Percentiles rank a stretch among this genome's conserved stretches.
Evolutionary conservation across 2,113 vertebrate genomes (phyloP).

Genomic region (Mirza zaza): DNA sequence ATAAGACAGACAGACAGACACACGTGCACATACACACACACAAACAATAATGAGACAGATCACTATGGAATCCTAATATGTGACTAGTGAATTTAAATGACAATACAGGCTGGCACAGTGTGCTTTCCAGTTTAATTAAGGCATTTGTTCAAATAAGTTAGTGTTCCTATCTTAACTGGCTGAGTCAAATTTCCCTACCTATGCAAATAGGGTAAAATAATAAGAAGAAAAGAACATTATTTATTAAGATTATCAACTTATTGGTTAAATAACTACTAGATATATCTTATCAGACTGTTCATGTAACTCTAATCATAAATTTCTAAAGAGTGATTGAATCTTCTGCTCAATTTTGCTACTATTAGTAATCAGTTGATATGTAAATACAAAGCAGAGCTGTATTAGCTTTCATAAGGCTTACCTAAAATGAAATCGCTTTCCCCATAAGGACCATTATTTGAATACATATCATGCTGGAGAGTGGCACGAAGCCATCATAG

Average conservation of each 20-base stretch:
- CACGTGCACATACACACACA: background rate
- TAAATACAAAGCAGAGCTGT: background rate
- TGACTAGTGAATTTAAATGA: background rate
- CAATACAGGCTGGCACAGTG: background rate
- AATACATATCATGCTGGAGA: background rate
- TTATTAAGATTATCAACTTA: background rate
- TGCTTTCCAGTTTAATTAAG: background rate
- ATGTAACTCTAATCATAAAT: background rate
- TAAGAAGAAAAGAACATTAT: background rate
- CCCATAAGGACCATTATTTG: background rate
- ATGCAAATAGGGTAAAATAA: background rate
- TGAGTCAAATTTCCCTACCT: background rate
- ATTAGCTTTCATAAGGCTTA: background rate
- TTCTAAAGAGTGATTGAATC: background rate
- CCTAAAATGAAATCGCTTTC: background rate
- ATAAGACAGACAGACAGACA: background rate
- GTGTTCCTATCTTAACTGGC: background rate
- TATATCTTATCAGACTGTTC: background rate
- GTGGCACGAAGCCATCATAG: background rate
- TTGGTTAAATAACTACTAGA: background rate
- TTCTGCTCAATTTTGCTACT: background rate
- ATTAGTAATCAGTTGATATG: background rate
- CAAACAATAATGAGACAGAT: background rate
- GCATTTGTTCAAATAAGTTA: conserved; percentile 14
- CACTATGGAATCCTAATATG: background rate